A percentile compares a stretch with the other conserved stretches of the same genome.
These are phyloP conservation scores for Seriola rivoliana DNA, from an alignment of 2,113 vertebrate species.

Conservation along the genomic window DNA sequence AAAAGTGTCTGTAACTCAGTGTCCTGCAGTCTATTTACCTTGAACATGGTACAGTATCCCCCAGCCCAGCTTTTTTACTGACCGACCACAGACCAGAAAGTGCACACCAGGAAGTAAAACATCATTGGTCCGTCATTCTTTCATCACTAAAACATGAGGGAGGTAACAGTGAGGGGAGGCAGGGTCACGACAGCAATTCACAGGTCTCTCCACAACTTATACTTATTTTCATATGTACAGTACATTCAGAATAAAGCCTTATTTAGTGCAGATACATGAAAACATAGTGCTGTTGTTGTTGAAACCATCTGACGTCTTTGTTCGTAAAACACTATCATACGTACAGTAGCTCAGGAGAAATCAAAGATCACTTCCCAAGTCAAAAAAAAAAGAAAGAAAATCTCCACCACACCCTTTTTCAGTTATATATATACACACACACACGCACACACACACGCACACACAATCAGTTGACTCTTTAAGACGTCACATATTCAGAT, in stretches of 20 bases:
- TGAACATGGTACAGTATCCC: background rate
- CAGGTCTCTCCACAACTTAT: slow-evolving; percentile 62
- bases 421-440: slow-evolving; percentile 34
- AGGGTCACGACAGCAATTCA: slow-evolving; percentile 60
- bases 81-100: slow-evolving; percentile 47
- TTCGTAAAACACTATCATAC: slow-evolving; percentile 25
- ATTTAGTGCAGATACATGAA: slow-evolving; percentile 79
- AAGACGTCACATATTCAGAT: slow-evolving; percentile 31
- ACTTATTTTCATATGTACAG: slow-evolving; percentile 73
- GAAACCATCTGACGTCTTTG: slow-evolving; percentile 48
- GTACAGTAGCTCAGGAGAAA: slow-evolving; percentile 26
- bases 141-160: slow-evolving; percentile 57
- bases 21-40: slow-evolving; percentile 27
- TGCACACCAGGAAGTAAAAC: slow-evolving; percentile 65
- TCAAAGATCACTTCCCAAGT: slow-evolving; percentile 34
- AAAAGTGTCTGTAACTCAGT: slow-evolving; percentile 39
- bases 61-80: slow-evolving; percentile 18
- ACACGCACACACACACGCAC: slow-evolving; percentile 30
- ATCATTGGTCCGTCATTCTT: slow-evolving; percentile 38
- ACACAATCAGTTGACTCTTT: slow-evolving; percentile 25
- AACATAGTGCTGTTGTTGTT: slow-evolving; percentile 65
- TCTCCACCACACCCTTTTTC: slow-evolving; percentile 9
- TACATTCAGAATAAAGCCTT: slow-evolving; percentile 85
- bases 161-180: slow-evolving; percentile 33
- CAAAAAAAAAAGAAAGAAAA: slow-evolving; percentile 11